Evolutionary conservation across 2,113 vertebrate species (phyloP), one percentile per base, ranked within the genome.

Genomic region (Rhea americana): DNA sequence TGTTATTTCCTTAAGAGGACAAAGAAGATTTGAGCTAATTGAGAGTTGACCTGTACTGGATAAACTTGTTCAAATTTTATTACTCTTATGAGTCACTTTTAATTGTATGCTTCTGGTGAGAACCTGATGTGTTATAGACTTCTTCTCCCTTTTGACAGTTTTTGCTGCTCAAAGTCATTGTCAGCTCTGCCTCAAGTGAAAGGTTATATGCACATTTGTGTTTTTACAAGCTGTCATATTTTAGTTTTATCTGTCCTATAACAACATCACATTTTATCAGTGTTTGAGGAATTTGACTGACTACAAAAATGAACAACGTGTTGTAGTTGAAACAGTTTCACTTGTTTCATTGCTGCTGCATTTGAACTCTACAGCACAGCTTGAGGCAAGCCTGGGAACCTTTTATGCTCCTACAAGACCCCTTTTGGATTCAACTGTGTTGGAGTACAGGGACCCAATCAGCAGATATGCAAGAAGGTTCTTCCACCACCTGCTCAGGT

Each of bases 401-500:
- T 99, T 99, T 97, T 99, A 99, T 92, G 97, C 98, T 75, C 98
- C 99, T 28, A 90, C 97, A 84, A 97, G 97, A 94, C 98, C 98
- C 68, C 98, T 99, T 80, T 98, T 99, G 87, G 98, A 99, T 92
- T 80, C 96, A 21, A 98, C 98, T 4, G 96, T 99, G 72, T 91
- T 99, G 95, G 98, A 99, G 96, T 99, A 99, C 96, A 97, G 98
- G 92, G 98, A 99, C 86, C 98, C 97, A 70, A 97, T 99, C 98
- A 98, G 98, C 97, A 98, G 98, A 97, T 99, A 99, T 4, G 98
- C 99, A 76, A 98, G 99, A 25, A 98, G 99, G 93, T 99, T 99
- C 95, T 99, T 99, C 97, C 99, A 99, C 97, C 99, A 99, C 97
- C 98, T 99, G 83, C 98, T 99, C 97, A 99, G 99, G 99, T 99